phyloP scores from a whole-genome alignment of 64 coral and sea anemone genomes.

The Porites lutea region DNA sequence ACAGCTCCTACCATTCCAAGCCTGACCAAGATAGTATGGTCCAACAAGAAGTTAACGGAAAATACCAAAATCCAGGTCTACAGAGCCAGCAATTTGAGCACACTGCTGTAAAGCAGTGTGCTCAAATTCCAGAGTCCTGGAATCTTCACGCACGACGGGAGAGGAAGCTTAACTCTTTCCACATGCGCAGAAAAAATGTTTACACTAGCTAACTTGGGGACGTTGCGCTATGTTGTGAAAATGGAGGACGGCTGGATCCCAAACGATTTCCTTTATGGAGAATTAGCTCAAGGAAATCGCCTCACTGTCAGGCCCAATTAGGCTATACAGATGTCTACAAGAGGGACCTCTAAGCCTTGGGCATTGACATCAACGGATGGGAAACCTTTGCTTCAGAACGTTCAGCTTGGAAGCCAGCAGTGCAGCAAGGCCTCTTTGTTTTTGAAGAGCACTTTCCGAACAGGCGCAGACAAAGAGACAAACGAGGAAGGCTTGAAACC shows the following conservation, averaged over 20 bases:
- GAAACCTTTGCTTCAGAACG: not conserved
- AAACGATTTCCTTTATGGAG: constrained; percentile 10
- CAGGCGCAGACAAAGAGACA: not conserved
- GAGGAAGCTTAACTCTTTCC: not conserved
- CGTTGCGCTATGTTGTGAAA: not conserved
- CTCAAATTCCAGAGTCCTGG: too few species aligned
- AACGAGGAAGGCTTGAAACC: not conserved
- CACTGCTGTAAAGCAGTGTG: constrained; percentile 23
- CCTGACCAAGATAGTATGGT: too few species aligned
- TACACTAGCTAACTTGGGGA: not conserved
- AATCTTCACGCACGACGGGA: constrained; percentile 15
- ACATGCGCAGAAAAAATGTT: not conserved
- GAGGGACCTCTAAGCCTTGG: not conserved
- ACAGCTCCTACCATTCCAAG: too few species aligned
- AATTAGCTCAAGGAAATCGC: not conserved
- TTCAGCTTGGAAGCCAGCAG: not conserved
- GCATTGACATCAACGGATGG: not conserved
- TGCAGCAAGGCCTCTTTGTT: not conserved
- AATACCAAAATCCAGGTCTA: not conserved
- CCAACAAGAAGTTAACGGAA: too few species aligned
- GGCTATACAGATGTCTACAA: not conserved
- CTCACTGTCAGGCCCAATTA: not conserved
- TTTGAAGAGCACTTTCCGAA: not conserved
- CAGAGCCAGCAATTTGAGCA: constrained; percentile 17
- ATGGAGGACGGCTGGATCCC: constrained; percentile 34